Evolutionary conservation across 2,113 vertebrate genomes (phyloP).

Genomic region (Ibidorhyncha struthersii): DNA sequence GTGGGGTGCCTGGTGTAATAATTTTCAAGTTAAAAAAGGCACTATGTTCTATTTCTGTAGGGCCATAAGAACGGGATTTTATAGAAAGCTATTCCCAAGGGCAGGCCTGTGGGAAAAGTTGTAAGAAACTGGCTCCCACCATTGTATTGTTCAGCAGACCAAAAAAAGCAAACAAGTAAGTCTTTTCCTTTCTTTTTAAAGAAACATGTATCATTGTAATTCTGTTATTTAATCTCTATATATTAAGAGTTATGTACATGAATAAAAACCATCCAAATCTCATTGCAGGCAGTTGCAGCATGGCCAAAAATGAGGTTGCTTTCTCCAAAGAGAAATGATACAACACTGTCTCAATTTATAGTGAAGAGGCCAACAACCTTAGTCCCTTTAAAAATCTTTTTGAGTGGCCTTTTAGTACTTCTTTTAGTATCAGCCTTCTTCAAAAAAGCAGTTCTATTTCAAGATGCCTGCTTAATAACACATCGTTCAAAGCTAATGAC

Average conservation of each 20-base stretch:
- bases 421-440: not conserved
- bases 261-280: not conserved
- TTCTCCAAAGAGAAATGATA: not conserved
- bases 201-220: not conserved
- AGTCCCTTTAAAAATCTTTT: not conserved
- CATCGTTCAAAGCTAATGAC: not conserved
- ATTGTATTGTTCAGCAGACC: constrained; percentile 68
- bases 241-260: not conserved
- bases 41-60: constrained; percentile 59
- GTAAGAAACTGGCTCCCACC: constrained; percentile 70
- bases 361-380: not conserved
- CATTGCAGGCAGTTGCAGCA: not conserved
- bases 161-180: constrained; percentile 64
- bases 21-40: constrained; percentile 50
- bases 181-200: constrained; percentile 61
- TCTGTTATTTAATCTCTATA: not conserved
- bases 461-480: not conserved
- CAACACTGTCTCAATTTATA: not conserved
- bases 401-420: not conserved
- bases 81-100: constrained; percentile 61
- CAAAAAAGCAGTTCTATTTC: not conserved
- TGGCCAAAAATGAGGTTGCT: not conserved
- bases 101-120: constrained; percentile 66
- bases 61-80: constrained; percentile 22
- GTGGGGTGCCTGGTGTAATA: not conserved